phyloP scores from a whole-genome alignment of 2,113 vertebrate genomes.

The Amia ocellicauda region DNA sequence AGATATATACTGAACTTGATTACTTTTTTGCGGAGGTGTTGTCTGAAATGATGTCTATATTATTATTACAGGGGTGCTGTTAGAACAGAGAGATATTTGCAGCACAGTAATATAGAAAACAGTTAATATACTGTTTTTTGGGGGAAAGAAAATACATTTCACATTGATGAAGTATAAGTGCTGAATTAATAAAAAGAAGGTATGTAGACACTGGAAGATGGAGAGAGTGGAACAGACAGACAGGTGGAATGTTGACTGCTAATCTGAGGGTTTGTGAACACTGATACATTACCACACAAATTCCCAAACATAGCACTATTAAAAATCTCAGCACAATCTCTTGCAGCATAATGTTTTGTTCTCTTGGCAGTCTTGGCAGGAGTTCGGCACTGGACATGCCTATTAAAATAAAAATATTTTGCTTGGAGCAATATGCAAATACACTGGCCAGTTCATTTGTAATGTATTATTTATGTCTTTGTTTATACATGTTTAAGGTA shows the following conservation, averaged over 20 bases:
- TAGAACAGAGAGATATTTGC: no score
- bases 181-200: constrained; percentile 18
- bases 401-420: constrained; percentile 67
- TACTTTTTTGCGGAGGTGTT: no score
- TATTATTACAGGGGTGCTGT: no score
- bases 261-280: constrained; percentile 39
- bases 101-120: no score
- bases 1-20: no score
- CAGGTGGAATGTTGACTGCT: constrained; percentile 26
- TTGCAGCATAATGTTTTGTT: constrained; percentile 22
- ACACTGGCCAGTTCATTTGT: constrained; percentile 71
- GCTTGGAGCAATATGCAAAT: constrained; percentile 76
- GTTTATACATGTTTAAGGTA: constrained; percentile 47
- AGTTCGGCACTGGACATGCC: constrained; percentile 64
- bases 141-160: no score
- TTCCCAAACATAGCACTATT: constrained; percentile 39
- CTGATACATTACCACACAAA: constrained; percentile 42
- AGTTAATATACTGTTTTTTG: no score
- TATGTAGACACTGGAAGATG: constrained; percentile 8
- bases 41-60: no score
- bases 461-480: constrained; percentile 54
- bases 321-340: constrained; percentile 17
- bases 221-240: constrained; percentile 29
- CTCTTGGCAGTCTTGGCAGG: constrained; percentile 64
- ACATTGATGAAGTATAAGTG: no score